These are phyloP conservation scores for Netelia fuscicornis DNA, from an alignment of 2,888 invertebrate genomes.

Conservation along the genomic window DNA sequence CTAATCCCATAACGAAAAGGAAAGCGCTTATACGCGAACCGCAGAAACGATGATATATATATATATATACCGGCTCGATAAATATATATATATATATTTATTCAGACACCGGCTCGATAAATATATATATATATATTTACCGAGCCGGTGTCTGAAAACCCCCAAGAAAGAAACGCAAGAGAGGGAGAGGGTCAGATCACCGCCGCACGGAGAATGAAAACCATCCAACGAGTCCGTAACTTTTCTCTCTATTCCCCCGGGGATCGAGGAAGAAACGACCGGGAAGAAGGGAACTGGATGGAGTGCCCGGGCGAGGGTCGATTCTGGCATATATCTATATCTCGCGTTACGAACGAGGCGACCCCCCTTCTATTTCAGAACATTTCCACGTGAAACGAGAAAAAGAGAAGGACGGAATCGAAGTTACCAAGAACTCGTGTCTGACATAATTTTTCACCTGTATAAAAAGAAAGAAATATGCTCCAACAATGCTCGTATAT, in stretches of 20 bases:
- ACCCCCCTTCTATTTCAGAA: constrained; percentile 7
- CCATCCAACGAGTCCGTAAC: constrained; percentile 74
- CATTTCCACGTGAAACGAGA: constrained; percentile 39
- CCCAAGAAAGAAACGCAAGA: constrained; percentile 45
- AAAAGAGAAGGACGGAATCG: constrained; percentile 17
- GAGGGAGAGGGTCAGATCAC: constrained; percentile 29
- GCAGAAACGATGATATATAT: constrained; percentile 11
- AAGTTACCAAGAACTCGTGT: constrained; percentile 23
- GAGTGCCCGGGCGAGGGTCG: constrained; percentile 54
- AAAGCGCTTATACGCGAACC: constrained; percentile 70
- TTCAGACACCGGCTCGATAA: no score
- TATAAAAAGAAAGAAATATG: not conserved
- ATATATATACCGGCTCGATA: not conserved
- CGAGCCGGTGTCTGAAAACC: constrained; percentile 17
- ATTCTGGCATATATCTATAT: constrained; percentile 17
- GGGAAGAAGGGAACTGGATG: constrained; percentile 57
- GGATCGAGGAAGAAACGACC: constrained; percentile 66
- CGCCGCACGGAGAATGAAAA: constrained; percentile 59
- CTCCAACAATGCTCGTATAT: not conserved
- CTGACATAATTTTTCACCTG: constrained; percentile 7
- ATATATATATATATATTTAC: constrained; percentile 8
- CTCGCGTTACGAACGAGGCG: constrained; percentile 28
- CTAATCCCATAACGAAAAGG: constrained; percentile 80
- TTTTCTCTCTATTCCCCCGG: constrained; percentile 77
- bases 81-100: not conserved